Evolutionary conservation across 2,113 vertebrate species (phyloP), one percentile per base, ranked within the genome.

Genomic region (Clarias gariepinus): DNA sequence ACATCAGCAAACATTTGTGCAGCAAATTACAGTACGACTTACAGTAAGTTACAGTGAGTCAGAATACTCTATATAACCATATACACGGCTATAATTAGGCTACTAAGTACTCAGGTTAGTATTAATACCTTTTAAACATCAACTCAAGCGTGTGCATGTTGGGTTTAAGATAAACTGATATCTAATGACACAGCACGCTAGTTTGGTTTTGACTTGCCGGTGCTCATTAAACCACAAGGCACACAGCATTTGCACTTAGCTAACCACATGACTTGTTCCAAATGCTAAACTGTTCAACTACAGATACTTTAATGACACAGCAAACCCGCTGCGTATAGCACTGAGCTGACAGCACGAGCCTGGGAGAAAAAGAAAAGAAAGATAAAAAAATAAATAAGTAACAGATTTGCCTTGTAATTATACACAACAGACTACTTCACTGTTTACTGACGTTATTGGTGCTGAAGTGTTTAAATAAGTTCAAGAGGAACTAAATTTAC

Each of bases 191-290:
- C 30, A 61, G 28, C 55, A 57, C n/a, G 25, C 1, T 4, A 28
- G 53, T 81, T 61, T 25, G 7, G 78, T 36, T 36, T 61, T 61
- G 30, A 81, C 57, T 15, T 41, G 30, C 19, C 61, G 10, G 19
- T 61, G 57, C 78, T 81, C 23, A 41, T 81, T 36, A 81, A 61
- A 81, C 78, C 78, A 81, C 77, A 79, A 41, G 18, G 28, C 77
- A 58, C 30, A 23, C 30, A 81, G 78, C 55, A 61, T 2, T n/a
- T 61, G 30, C 57, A 58, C 21, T 80, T 11, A 3, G 23, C 19
- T 36, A 61, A 81, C 78, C 78, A 81, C 57, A 60, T 1, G 19
- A 36, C 78, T 36, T 21, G 52, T 57, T 79, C 2, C 77, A 79
- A 8, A 0, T n/a, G 73, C 15, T 76, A 53, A 76, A 16, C 13